Evolutionary conservation across 1,140 invertebrate genomes (phyloP), one percentile per base, ranked within the genome.

Genomic region (Drosophila kanapiae): DNA sequence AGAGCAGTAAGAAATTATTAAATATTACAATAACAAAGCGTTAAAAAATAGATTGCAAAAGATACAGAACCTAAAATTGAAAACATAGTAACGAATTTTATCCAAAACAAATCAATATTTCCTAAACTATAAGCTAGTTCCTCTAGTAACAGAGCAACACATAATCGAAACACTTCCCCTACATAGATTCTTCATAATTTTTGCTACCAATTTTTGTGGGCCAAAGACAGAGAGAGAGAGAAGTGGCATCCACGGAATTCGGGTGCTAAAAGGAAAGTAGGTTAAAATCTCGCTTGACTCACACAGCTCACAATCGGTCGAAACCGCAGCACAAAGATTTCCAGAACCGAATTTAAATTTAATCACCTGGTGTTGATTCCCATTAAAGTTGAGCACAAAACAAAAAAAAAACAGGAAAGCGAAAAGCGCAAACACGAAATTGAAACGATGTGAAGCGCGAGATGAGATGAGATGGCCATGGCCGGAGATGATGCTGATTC

Each of bases 291-390:
- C 23, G 49, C 23, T 33, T 43, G 60, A 75, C 29, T 64, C 59
- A 76, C 59, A 76, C 18, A 37, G 62, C 29, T 56, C 59, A 67
- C 51, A 54, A 37, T 37, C 53, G 35, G 33, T 37, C 45, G 16
- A 49, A 54, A 49, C 70, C 62, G 51, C 37, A 40, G 37, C 31
- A 53, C 16, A 35, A 76, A 33, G 49, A 49, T 51, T 64, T 75
- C 40, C 54, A 68, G 62, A 77, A 77, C 75, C 63, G 35, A 77
- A 78, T 61, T 78, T 59, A 56, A 78, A 69, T 69, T 78, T 78
- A 78, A 78, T 78, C 63, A 77, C 57, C 74, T 33, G 27, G 48
- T 58, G 74, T 58, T 53, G 63, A 77, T 77, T 74, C 71, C 47
- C 69, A 77, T 77, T 77, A 77, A 77, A 75, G 59, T 40, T 18